A percentile compares a stretch with the other conserved stretches of the same genome.
Conservation (phyloP, 2,797 vertebrate species). For the Coregonus suidteri region DNA sequence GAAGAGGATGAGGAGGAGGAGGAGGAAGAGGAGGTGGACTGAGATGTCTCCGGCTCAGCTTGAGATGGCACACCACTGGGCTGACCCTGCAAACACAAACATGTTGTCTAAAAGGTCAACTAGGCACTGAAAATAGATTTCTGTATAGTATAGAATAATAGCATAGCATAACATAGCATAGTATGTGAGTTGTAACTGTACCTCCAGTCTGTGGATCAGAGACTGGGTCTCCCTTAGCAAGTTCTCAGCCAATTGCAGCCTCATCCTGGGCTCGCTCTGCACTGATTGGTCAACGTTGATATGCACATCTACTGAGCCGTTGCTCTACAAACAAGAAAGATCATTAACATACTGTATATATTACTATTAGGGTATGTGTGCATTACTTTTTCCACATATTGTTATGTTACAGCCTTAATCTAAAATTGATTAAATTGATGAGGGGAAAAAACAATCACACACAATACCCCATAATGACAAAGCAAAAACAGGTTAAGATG, state of each 20-base stretch:
- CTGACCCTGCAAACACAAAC: constrained; percentile 53
- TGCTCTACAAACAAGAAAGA: constrained; percentile 52
- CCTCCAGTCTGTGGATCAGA: constrained; percentile 82
- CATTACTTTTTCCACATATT: too few species aligned
- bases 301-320: constrained; percentile 82
- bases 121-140: neutral
- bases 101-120: neutral
- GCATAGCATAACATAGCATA: neutral
- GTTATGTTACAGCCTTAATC: too few species aligned
- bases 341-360: neutral
- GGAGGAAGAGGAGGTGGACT: constrained; percentile 42
- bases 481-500: too few species aligned
- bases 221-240: constrained; percentile 80
- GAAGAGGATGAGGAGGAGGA: too few species aligned
- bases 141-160: neutral
- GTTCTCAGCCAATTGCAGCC: constrained; percentile 84
- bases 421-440: too few species aligned
- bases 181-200: constrained; percentile 19
- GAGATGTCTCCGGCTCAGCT: constrained; percentile 40
- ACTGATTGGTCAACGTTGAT: constrained; percentile 81
- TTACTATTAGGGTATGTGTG: too few species aligned
- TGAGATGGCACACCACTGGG: constrained; percentile 52
- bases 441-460: too few species aligned
- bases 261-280: constrained; percentile 83
- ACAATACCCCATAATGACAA: too few species aligned